Evolutionary conservation across 1,140 invertebrate genomes (phyloP).

Genomic region (Drosophila seguyi): DNA sequence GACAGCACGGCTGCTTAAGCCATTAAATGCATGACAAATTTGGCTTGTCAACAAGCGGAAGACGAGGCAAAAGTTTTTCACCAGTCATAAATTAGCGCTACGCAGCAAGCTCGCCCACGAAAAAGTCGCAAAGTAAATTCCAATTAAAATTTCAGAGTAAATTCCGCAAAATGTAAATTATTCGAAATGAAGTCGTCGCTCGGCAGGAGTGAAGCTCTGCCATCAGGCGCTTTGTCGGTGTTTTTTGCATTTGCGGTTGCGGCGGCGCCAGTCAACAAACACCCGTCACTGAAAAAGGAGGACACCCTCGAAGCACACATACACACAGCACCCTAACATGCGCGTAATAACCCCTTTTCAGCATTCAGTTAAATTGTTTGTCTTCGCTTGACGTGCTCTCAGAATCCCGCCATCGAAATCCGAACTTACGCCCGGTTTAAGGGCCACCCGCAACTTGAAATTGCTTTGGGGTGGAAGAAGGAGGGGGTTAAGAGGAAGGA

Average conservation of each 20-base stretch:
- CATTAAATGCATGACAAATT: slow-evolving; percentile 80
- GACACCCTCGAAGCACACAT: slow-evolving; percentile 26
- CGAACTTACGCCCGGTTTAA: slow-evolving; percentile 55
- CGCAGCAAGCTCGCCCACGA: slow-evolving; percentile 25
- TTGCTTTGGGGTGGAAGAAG: slow-evolving; percentile 63
- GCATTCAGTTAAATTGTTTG: slow-evolving; percentile 73
- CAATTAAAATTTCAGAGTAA: slow-evolving; percentile 82
- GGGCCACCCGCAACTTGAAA: slow-evolving; percentile 46
- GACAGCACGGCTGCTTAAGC: slow-evolving; percentile 61
- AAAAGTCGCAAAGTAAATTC: slow-evolving; percentile 79
- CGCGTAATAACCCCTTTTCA: slow-evolving; percentile 65
- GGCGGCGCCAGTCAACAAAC: slow-evolving; percentile 59
- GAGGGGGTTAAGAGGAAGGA: background rate
- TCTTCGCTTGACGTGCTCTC: slow-evolving; percentile 71
- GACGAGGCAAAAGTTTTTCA: slow-evolving; percentile 65
- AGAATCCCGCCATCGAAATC: slow-evolving; percentile 63
- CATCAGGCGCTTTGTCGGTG: slow-evolving; percentile 28
- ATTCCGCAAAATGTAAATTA: slow-evolving; percentile 83
- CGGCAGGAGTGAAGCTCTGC: slow-evolving; percentile 26
- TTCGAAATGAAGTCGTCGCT: slow-evolving; percentile 75
- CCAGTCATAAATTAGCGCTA: slow-evolving; percentile 67
- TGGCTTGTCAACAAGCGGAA: slow-evolving; percentile 77
- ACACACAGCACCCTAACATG: slow-evolving; percentile 4
- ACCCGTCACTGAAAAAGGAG: slow-evolving; percentile 21
- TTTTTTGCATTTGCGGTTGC: slow-evolving; percentile 72